A percentile compares a stretch with the other conserved stretches of the same genome.
phyloP scores from a whole-genome alignment of 2,113 vertebrate genomes.

The Zosterops pallidus region DNA sequence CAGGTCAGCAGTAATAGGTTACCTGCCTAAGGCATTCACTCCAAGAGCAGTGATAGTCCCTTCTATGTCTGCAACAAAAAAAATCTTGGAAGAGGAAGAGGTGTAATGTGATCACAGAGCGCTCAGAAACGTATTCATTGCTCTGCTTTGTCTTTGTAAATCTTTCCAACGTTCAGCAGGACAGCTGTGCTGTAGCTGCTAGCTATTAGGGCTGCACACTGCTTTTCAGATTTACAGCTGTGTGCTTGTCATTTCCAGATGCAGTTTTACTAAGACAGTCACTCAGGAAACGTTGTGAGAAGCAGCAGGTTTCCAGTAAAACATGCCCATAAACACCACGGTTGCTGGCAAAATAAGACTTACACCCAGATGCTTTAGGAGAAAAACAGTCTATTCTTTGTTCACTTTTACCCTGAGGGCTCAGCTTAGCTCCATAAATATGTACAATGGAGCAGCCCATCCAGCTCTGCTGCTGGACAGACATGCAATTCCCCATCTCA shows the following conservation, averaged over 20 bases:
- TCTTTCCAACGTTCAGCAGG: constrained; percentile 67
- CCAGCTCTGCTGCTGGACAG: not conserved
- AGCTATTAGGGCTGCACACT: constrained; percentile 77
- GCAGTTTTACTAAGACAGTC: constrained; percentile 79
- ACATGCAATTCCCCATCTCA: not conserved
- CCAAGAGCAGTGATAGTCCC: not conserved
- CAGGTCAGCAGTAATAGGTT: not conserved
- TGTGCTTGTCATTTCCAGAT: constrained; percentile 80
- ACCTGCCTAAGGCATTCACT: not conserved
- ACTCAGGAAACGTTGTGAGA: constrained; percentile 78
- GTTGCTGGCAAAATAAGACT: constrained; percentile 77
- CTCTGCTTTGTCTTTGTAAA: constrained; percentile 70
- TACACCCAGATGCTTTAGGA: constrained; percentile 74
- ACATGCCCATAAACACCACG: constrained; percentile 79
- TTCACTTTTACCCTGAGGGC: constrained; percentile 68
- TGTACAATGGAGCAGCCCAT: constrained; percentile 20
- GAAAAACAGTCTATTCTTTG: constrained; percentile 72
- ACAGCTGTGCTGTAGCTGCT: constrained; percentile 66
- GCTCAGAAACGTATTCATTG: not conserved
- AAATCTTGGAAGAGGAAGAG: not conserved
- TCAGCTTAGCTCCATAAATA: constrained; percentile 51
- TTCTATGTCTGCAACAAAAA: not conserved
- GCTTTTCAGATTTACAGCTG: constrained; percentile 77
- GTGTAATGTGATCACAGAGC: not conserved
- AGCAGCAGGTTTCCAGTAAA: constrained; percentile 83